Evolutionary conservation across 2,797 vertebrate species (phyloP).

Genomic region (Anguilla anguilla): DNA sequence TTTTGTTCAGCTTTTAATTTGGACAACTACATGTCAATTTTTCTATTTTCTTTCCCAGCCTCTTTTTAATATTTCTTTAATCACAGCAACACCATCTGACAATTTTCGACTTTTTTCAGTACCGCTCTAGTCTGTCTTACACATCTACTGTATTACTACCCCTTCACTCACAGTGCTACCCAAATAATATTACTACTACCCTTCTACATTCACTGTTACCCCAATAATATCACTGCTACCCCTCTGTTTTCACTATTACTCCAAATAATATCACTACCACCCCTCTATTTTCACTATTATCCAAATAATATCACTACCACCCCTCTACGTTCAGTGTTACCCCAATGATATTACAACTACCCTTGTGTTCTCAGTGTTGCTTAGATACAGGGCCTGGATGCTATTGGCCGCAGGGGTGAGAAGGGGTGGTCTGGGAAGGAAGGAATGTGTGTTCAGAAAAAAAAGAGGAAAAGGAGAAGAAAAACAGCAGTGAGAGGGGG

Average conservation of each 20-base stretch:
- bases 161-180: too few relatives aligned
- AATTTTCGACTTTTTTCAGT: too few relatives aligned
- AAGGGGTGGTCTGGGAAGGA: neutral
- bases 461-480: neutral
- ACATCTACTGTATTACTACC: too few relatives aligned
- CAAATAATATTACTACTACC: too few relatives aligned
- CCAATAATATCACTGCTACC: neutral
- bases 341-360: neutral
- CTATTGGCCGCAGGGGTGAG: neutral
- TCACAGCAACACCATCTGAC: too few relatives aligned
- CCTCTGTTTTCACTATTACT: too few relatives aligned
- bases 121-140: too few relatives aligned
- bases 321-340: neutral
- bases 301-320: neutral
- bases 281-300: too few relatives aligned
- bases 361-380: neutral
- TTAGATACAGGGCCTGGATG: neutral
- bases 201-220: neutral
- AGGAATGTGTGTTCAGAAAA: neutral
- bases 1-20: neutral
- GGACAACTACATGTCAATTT: neutral
- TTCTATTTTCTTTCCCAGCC: too few relatives aligned
- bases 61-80: too few relatives aligned
- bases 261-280: neutral
- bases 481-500: neutral